Percentiles rank a stretch among this genome's conserved stretches.
These are phyloP conservation scores for Drosophila histrio DNA, from an alignment of 2,888 invertebrate species.

Conservation along the genomic window DNA sequence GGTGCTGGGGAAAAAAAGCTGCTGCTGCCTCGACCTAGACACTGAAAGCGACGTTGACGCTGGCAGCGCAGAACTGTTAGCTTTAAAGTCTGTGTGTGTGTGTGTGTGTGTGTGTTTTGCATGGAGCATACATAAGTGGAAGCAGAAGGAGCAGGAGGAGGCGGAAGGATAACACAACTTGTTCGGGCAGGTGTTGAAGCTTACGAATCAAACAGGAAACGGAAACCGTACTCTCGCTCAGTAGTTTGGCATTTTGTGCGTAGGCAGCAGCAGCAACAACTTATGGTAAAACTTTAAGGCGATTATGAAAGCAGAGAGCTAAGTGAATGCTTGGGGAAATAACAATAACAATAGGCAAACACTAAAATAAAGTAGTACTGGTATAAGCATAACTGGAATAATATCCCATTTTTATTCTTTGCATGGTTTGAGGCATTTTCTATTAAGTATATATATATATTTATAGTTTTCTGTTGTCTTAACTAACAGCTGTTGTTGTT, in stretches of 20 bases:
- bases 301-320: constrained; percentile 55
- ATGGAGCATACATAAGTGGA: background rate
- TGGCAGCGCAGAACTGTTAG: background rate
- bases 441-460: background rate
- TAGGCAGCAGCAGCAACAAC: constrained; percentile 28
- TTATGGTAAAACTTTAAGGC: constrained; percentile 52
- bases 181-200: constrained; percentile 50
- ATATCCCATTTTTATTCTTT: background rate
- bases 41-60: constrained; percentile 55
- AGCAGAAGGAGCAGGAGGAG: background rate
- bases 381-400: constrained; percentile 14
- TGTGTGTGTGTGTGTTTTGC: constrained; percentile 9
- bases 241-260: constrained; percentile 33
- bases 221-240: constrained; percentile 8
- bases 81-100: no score
- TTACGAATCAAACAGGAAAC: constrained; percentile 44
- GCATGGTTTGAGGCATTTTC: background rate
- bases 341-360: background rate
- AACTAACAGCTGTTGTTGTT: constrained; percentile 15
- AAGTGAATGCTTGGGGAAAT: constrained; percentile 10
- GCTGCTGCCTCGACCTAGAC: constrained; percentile 74
- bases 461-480: background rate
- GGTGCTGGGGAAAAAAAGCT: constrained; percentile 41
- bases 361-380: background rate
- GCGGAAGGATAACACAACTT: background rate